These are phyloP conservation scores for Meteorus cinctellus DNA, from an alignment of 2,888 invertebrate genomes.

Conservation along the genomic window DNA sequence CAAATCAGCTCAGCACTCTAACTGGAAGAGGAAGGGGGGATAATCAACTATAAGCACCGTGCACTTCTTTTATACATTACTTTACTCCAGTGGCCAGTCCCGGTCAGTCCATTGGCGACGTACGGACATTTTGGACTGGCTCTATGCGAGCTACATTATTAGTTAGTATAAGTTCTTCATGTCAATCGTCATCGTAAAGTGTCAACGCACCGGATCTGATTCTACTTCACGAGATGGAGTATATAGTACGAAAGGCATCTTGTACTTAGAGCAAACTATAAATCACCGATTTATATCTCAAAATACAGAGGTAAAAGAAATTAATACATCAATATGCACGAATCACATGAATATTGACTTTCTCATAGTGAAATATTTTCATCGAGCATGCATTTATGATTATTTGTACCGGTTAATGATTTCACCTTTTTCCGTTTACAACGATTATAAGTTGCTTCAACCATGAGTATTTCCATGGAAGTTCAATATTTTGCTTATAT, in stretches of 20 bases:
- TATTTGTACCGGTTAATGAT: not conserved
- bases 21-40: not conserved
- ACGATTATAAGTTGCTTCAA: not conserved
- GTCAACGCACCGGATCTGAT: not conserved
- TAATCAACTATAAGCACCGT: constrained; percentile 8
- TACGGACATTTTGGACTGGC: constrained; percentile 6
- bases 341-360: not conserved
- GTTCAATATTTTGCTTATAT: not conserved
- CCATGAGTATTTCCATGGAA: not conserved
- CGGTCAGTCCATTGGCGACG: constrained; percentile 16
- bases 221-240: constrained; percentile 11
- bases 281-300: not conserved
- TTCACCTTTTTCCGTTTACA: no score
- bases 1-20: constrained; percentile 33
- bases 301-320: not conserved
- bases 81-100: constrained; percentile 17
- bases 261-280: not conserved
- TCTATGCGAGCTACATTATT: not conserved
- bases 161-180: not conserved
- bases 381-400: not conserved
- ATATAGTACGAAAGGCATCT: not conserved
- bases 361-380: not conserved
- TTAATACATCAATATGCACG: not conserved
- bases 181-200: not conserved
- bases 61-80: constrained; percentile 1